Base-by-base conservation (phyloP, 1,140 invertebrate genomes). In the Ridgeia piscesae region DNA sequence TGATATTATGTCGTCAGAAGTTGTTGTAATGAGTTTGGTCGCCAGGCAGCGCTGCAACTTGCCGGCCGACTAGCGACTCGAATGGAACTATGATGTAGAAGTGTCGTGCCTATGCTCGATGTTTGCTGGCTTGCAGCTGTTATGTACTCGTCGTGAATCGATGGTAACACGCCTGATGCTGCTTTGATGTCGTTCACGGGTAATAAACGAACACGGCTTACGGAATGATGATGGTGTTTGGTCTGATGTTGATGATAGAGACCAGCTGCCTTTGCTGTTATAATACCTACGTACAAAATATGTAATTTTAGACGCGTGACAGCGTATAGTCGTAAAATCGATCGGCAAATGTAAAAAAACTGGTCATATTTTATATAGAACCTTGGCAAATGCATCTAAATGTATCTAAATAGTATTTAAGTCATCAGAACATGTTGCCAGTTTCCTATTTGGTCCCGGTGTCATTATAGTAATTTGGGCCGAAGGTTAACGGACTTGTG, bases 121-220 rank as follows among this genome's bases (percentile, higher is more conserved):
- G 58, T 77, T 77, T 21, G 58, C 58, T 14, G 58, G 58, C 58
- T 77, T 77, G 58, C 58, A 77, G 58, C 58, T 77, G 58, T 77
- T 17, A 77, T 77, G 58, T 77, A 31, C 58, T 77, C 11, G 58
- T 14, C 58, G 58, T 77, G 14, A 77, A 31, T 77, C 58, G 58
- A 77, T 77, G 58, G 58, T 27, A 77, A 77, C 27, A 77, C 58
- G 58, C 58, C 58, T 77, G 58, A 77, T 77, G 58, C 58, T 77
- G 58, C 58, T 77, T 77, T 77, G 58, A 21, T 77, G 17, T 77
- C 58, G 58, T 77, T 77, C 58, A 77, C 58, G 58, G 58, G 58
- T 77, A 77, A 77, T 77, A 77, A 77, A 77, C 58, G 58, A 77
- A 77, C 58, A 77, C 58, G 58, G 58, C 58, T 77, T 77, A 31